phyloP scores from a whole-genome alignment of 2,797 vertebrate species.

The Gadopsis bispinosus region DNA sequence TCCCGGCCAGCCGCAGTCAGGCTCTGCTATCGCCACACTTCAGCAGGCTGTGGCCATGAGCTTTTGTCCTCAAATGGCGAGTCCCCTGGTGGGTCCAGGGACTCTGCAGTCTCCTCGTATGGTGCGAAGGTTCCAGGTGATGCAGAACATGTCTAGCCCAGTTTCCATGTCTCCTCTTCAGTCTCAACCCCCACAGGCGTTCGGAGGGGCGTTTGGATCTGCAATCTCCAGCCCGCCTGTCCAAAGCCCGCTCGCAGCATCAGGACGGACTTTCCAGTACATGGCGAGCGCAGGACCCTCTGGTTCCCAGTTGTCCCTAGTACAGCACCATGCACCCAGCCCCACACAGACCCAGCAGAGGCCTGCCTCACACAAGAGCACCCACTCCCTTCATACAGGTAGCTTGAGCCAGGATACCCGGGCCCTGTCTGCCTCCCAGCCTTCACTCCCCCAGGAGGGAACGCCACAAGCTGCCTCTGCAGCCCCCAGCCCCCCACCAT shows the following conservation, averaged over 20 bases:
- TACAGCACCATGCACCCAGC: slow-evolving; percentile 90
- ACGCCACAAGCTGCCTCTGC: slow-evolving; percentile 71
- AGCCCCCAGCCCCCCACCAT: slow-evolving; percentile 83
- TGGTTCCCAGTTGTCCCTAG: slow-evolving; percentile 91
- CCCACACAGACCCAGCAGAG: slow-evolving; percentile 86
- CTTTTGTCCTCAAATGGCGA: slow-evolving; percentile 96
- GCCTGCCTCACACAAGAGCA: slow-evolving; percentile 89
- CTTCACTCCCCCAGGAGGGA: slow-evolving; percentile 88
- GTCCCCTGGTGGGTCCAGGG: slow-evolving; percentile 87
- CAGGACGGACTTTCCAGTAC: slow-evolving; percentile 87
- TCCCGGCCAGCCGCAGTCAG: slow-evolving; percentile 86
- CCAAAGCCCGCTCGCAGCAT: slow-evolving; percentile 86
- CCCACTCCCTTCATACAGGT: slow-evolving; percentile 87
- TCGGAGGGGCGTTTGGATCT: slow-evolving; percentile 76
- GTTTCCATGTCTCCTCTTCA: slow-evolving; percentile 88
- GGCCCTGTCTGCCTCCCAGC: slow-evolving; percentile 92
- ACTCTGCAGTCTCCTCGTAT: slow-evolving; percentile 92
- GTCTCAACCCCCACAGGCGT: slow-evolving; percentile 84
- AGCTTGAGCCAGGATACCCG: slow-evolving; percentile 89
- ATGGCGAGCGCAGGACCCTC: slow-evolving; percentile 82
- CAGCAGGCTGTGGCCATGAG: slow-evolving; percentile 98
- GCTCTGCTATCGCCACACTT: slow-evolving; percentile 94
- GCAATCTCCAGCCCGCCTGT: slow-evolving; percentile 84
- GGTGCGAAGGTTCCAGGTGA: slow-evolving; percentile 90
- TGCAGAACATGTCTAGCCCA: slow-evolving; percentile 89